Evolutionary conservation across 2,888 invertebrate genomes (phyloP).

Genomic region (Leucophenga montana): DNA sequence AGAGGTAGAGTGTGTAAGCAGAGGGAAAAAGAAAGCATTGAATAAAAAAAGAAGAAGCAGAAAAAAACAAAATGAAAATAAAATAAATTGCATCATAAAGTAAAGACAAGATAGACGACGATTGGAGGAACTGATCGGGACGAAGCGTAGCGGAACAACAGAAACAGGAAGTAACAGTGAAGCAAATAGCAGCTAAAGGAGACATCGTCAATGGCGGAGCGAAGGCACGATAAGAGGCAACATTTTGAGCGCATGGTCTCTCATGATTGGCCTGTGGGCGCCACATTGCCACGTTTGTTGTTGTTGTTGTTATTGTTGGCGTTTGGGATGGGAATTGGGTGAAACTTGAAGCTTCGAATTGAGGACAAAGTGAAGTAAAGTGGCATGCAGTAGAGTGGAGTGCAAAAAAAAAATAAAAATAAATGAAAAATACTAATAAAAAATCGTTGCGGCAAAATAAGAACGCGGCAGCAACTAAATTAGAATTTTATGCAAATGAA

Average conservation of each 20-base stretch:
- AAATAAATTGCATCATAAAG: constrained; percentile 66
- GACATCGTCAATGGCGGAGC: not conserved
- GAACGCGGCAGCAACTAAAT: constrained; percentile 57
- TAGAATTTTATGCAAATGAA: constrained; percentile 71
- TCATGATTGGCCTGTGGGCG: constrained; percentile 1
- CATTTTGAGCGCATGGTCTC: constrained; percentile 5
- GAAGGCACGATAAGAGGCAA: not conserved
- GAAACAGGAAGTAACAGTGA: constrained; percentile 38
- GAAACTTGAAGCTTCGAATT: constrained; percentile 6
- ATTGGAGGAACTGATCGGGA: constrained; percentile 20
- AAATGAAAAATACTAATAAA: constrained; percentile 24
- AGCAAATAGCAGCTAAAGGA: not conserved
- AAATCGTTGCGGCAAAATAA: constrained; percentile 28
- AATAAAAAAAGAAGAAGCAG: constrained; percentile 41
- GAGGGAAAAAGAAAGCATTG: constrained; percentile 42
- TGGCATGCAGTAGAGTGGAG: constrained; percentile 8
- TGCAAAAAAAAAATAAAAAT: constrained; percentile 38
- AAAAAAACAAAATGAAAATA: constrained; percentile 44
- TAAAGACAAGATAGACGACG: constrained; percentile 30
- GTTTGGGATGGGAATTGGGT: not conserved
- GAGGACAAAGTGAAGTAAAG: constrained; percentile 9
- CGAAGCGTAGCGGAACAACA: constrained; percentile 38
- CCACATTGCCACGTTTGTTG: not conserved
- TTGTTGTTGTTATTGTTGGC: not conserved
- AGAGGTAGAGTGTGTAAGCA: too few species aligned